Conservation (phyloP, 2,888 invertebrate species). For the Lacanobia wlatinum region DNA sequence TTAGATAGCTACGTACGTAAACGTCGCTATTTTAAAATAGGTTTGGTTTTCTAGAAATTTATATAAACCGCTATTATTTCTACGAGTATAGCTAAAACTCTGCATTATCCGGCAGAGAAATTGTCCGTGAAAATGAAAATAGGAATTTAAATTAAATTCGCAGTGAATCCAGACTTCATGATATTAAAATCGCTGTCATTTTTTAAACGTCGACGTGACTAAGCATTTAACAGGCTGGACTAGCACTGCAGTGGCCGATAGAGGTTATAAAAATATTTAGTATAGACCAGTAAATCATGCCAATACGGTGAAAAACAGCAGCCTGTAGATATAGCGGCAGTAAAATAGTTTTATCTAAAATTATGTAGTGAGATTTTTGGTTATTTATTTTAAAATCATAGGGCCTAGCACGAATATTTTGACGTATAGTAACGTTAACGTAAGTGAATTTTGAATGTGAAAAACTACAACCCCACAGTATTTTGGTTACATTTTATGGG, state of each 20-base stretch:
- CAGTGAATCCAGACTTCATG: constrained; percentile 1
- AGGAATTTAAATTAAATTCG: constrained; percentile 38
- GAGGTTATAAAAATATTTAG: not conserved
- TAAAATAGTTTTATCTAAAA: not conserved
- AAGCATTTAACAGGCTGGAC: not conserved
- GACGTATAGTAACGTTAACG: no score
- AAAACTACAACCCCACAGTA: no score
- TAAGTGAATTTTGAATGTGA: no score
- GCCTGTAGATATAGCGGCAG: not conserved
- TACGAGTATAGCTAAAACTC: not conserved
- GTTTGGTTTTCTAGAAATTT: no score
- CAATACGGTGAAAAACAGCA: not conserved
- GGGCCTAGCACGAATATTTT: no score
- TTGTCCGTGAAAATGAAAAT: constrained; percentile 7
- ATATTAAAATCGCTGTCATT: constrained; percentile 25
- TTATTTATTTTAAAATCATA: no score
- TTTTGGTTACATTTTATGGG: no score
- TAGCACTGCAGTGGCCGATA: not conserved
- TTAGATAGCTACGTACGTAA: no score
- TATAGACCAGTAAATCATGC: not conserved
- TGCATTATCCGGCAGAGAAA: constrained; percentile 8
- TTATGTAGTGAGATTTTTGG: no score
- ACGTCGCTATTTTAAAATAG: no score
- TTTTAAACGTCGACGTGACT: constrained; percentile 38
- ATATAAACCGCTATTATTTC: not conserved